phyloP scores from a whole-genome alignment of 2,113 vertebrate species.

The Myotis lucifugus region DNA sequence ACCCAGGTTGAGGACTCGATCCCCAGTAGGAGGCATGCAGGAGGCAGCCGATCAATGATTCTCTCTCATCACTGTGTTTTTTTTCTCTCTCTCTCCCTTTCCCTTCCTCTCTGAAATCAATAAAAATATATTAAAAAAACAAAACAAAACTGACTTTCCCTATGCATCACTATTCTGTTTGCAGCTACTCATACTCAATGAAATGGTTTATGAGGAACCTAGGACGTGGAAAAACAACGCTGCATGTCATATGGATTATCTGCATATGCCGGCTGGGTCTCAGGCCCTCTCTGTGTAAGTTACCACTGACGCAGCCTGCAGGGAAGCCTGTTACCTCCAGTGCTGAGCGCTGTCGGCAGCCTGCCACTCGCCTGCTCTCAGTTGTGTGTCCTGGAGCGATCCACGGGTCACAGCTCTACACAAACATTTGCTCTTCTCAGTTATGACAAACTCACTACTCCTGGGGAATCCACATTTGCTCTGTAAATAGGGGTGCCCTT shows the following conservation, averaged over 20 bases:
- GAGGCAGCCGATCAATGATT: no score
- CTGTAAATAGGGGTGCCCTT: conserved; percentile 75
- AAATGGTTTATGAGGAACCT: neutral
- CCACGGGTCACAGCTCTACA: conserved; percentile 85
- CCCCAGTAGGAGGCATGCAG: no score
- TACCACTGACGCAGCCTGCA: neutral
- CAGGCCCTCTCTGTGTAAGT: neutral
- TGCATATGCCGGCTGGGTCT: neutral
- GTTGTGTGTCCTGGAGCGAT: conserved; percentile 70
- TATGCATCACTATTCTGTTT: neutral
- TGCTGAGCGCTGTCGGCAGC: neutral
- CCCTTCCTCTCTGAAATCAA: no score
- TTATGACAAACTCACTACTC: conserved; percentile 80
- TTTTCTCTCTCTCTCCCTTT: no score
- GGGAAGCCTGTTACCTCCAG: neutral
- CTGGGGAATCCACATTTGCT: conserved; percentile 73
- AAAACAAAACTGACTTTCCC: neutral
- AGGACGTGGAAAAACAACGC: neutral
- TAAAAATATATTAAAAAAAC: no score
- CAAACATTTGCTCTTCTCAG: conserved; percentile 84
- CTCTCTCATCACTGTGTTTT: no score
- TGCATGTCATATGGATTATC: neutral
- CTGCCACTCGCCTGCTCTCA: conserved; percentile 57
- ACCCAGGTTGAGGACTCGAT: no score
- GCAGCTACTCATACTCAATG: neutral